Evolutionary conservation across 2,113 vertebrate genomes (phyloP), one percentile per base, ranked within the genome.

Genomic region (Corythaeola cristata): DNA sequence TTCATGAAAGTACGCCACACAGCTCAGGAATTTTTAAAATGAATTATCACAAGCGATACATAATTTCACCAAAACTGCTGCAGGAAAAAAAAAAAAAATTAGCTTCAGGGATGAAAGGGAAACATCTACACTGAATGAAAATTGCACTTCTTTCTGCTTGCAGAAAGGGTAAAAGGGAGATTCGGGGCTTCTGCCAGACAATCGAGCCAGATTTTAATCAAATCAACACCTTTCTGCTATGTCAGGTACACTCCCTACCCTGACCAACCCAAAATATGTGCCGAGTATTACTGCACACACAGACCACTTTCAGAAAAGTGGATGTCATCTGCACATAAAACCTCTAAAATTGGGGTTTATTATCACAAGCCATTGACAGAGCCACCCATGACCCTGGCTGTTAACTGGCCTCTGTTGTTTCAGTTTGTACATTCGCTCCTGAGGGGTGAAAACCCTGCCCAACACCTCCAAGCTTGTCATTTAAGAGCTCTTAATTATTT

Each of bases 21-120:
- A 98, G 98, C 98, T 98, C 98, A 98, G 98, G 98, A 98, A 98
- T 98, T 98, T 98, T 98, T 98, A 98, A 98, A 98, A 98, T 98
- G 98, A 98, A 98, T 98, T 98, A 98, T 98, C 98, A 98, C 98
- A 98, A 98, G 98, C 47, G 96, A 98, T 98, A 98, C 97, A 98
- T 98, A 98, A 98, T 98, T 98, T 98, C 94, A 85, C 97, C 98
- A 98, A 98, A 98, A 98, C 98, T 97, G 95, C 97, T 97, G 94
- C 81, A 79, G 97, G 92, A 82, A 96, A 73, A 95, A 89, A 90
- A 90, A 91, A 96, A 98, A 97, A 97, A 97, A 96, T 85, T 93
- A 96, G 97, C 98, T 98, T 95, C 96, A 95, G 94, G 94, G 97
- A 97, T 97, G 96, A 98, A 98, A 98, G 92, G 62, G 96, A 98